Base-by-base conservation (phyloP, 92 coral and sea anemone genomes). In the Plumapathes pennacea region DNA sequence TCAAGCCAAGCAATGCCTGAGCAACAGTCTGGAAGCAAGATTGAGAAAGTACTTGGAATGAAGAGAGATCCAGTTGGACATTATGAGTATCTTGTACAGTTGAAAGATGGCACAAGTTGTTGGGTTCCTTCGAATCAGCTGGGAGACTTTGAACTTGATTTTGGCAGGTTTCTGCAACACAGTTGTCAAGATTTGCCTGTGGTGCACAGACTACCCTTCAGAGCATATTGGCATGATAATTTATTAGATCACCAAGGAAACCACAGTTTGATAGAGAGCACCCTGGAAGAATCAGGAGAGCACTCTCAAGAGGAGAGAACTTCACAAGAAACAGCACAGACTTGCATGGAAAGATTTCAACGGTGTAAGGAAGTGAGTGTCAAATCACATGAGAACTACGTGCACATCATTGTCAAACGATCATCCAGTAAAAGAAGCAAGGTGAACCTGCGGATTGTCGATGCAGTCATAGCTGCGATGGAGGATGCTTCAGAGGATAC, bases 81-180 rank as follows among this genome's bases (percentile, higher is more conserved):
- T 13, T 94, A 94, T 48, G 99, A 94, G 64, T 94, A 84, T 69
- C 77, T 94, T 49, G 96, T 94, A 32, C 94, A 94, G 61, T 94
- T 90, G 96, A 85, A 75, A 47, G 96, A 94, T 85, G 99, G 99
- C 30, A 94, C 99, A 19, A 94, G 99, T 37, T 86, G 88, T 30
- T 94, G 99, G 99, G 85, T 90, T 29, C 83, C 89, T 5, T 66
- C 96, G 31, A 77, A 90, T 18, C 89, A 94, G 44, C 50, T 91
- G 51, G 94, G 77, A 4, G 89, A 79, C 42, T 82, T 80, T 55
- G 96, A 84, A 39, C 63, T 68, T 29, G 90, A 86, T 53, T 78
- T 94, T 32, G 72, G 72, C 32, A 81, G 67, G 26, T 94, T 84
- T 76, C 81, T 94, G 46, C 74, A 76, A 3, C 96, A 94, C 53